Evolutionary conservation across 1,140 invertebrate species (phyloP), one percentile per base, ranked within the genome.

Genomic region (Brachionus koreanus): DNA sequence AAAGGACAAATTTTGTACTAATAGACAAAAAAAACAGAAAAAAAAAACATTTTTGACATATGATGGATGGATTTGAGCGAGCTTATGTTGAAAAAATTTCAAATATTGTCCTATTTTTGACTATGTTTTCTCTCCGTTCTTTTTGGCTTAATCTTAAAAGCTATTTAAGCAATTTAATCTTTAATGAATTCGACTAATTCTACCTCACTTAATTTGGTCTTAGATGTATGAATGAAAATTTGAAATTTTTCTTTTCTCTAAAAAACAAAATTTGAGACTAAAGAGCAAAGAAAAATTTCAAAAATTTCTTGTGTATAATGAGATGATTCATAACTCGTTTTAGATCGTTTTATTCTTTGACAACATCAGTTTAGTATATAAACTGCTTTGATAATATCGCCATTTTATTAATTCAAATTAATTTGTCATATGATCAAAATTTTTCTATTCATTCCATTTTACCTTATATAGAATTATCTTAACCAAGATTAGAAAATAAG

Each of bases 341-440:
- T 2, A 46, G 10, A n/a, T n/a, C 16, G 12, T n/a, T 65, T 65
- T 23, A 12, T 65, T 65, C 16, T 16, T 13, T 33, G 25, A 37
- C 33, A 33, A 16, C 25, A 57, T 23, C 49, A 57, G 49, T 19
- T 57, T 19, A 9, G 16, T 57, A 57, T 57, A 57, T 57, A 65
- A 65, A 65, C 13, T 37, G 12, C 63, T 25, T 33, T 10, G 63
- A 65, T 65, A 13, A 65, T 65, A 33, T 65, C 63, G 63, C 63
- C 63, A 65, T 65, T 37, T 65, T 65, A 57, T 57, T 65, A 33
- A 65, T 65, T 65, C 29, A 65, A 65, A 65, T 65, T 33, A 65
- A 33, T 35, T 65, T 35, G 63, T 65, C 63, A 65, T 37, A 65
- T 65, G 63, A 65, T 65, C 33, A 12, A 12, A 29, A 3, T n/a